These are phyloP conservation scores for Cuniculus paca DNA, from an alignment of 2,797 vertebrate species.

Conservation along the genomic window DNA sequence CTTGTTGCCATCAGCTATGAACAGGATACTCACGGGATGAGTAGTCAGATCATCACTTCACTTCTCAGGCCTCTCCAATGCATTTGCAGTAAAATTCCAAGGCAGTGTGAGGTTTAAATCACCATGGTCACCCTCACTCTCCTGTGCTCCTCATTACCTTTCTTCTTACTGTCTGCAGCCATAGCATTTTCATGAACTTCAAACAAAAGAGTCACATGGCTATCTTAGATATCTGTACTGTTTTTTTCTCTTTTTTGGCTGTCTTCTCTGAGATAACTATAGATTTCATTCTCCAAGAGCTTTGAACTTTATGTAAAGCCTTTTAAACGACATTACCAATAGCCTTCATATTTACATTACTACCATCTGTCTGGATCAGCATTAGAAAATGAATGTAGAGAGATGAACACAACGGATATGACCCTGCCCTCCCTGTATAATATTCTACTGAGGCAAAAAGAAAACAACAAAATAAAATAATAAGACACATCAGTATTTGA, in stretches of 20 bases:
- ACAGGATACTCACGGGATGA: neutral
- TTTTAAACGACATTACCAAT: neutral
- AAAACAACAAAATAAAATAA: neutral
- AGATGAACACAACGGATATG: neutral
- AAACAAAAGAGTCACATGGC: neutral
- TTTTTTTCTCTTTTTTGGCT: neutral
- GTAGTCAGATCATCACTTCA: neutral
- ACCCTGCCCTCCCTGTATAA: fast-evolving
- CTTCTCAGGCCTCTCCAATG: neutral
- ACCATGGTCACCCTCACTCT: fast-evolving
- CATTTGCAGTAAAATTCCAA: neutral
- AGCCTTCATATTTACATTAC: neutral
- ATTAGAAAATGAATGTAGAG: neutral
- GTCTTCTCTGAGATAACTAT: neutral
- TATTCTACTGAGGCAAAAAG: neutral
- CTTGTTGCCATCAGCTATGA: neutral
- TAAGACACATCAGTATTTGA: neutral
- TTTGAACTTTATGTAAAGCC: neutral
- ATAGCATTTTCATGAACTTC: neutral
- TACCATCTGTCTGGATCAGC: neutral
- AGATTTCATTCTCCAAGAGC: neutral
- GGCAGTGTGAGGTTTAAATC: neutral
- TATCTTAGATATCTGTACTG: neutral
- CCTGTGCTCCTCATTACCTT: neutral
- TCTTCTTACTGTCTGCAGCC: no score